Percentiles rank a stretch among this genome's conserved stretches.
phyloP scores from a whole-genome alignment of 2,797 vertebrate genomes.

The Microctenopoma stevenorrisi region DNA sequence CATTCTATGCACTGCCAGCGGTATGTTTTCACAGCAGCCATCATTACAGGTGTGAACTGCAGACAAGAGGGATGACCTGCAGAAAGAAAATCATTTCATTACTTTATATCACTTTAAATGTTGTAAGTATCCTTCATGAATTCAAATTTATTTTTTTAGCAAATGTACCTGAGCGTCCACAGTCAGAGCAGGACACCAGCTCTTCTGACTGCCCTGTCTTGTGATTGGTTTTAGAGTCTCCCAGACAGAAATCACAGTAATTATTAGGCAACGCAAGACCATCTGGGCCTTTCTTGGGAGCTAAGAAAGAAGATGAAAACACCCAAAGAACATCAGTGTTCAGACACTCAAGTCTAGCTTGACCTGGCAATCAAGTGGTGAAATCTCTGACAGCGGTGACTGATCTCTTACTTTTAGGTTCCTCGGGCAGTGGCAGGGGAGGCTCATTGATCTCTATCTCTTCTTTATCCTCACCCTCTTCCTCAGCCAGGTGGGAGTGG shows the following conservation, averaged over 20 bases:
- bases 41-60: constrained; percentile 97
- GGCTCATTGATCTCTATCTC: constrained; percentile 88
- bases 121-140: not conserved
- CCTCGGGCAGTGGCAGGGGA: constrained; percentile 84
- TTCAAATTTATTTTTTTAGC: not conserved
- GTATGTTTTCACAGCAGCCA: constrained; percentile 96
- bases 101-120: not conserved
- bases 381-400: not conserved
- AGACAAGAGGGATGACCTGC: constrained; percentile 95
- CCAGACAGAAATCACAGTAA: constrained; percentile 96
- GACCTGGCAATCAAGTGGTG: not conserved
- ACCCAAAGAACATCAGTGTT: constrained; percentile 1
- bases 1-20: constrained; percentile 98
- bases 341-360: not conserved
- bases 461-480: constrained; percentile 94
- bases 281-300: constrained; percentile 93
- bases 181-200: constrained; percentile 96
- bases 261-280: constrained; percentile 94
- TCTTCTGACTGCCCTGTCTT: constrained; percentile 94
- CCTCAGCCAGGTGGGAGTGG: constrained; percentile 95
- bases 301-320: constrained; percentile 52
- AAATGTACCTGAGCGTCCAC: constrained; percentile 90
- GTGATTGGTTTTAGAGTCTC: constrained; percentile 94
- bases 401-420: constrained; percentile 89
- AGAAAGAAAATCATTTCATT: not conserved